A percentile compares a stretch with the other conserved stretches of the same genome.
Conservation (phyloP, 1,140 invertebrate genomes). For the Drosophila mojavensis region DNA sequence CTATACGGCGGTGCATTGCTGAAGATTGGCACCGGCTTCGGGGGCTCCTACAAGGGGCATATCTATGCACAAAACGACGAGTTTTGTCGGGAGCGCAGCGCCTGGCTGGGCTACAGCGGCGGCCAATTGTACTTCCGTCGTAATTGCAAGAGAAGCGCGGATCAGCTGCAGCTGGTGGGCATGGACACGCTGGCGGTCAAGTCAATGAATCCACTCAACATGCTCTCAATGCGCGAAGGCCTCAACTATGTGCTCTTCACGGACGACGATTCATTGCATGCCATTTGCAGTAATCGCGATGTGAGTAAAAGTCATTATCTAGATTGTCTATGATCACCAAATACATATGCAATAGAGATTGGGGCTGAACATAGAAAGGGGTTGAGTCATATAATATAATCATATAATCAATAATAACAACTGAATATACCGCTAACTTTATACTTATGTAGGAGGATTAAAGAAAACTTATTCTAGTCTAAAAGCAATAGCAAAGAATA, state of each 20-base stretch:
- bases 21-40: conserved; percentile 97
- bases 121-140: conserved; percentile 77
- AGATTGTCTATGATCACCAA: not conserved
- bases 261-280: conserved; percentile 83
- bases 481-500: too few relatives aligned
- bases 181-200: conserved; percentile 77
- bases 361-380: not conserved
- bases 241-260: conserved; percentile 82
- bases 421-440: too few relatives aligned
- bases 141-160: conserved; percentile 71
- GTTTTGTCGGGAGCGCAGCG: conserved; percentile 89
- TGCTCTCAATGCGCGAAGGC: conserved; percentile 74
- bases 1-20: conserved; percentile 91
- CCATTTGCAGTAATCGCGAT: conserved; percentile 83
- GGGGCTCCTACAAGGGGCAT: conserved; percentile 94
- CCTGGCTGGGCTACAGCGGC: conserved; percentile 93
- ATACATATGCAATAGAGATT: not conserved
- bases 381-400: too few relatives aligned
- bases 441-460: too few relatives aligned
- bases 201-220: conserved; percentile 72
- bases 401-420: too few relatives aligned
- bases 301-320: conserved; percentile 43
- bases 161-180: conserved; percentile 77
- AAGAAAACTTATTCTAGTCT: too few relatives aligned
- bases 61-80: conserved; percentile 92